Evolutionary conservation across 2,888 invertebrate genomes (phyloP).

Genomic region (Dryococelus australis): DNA sequence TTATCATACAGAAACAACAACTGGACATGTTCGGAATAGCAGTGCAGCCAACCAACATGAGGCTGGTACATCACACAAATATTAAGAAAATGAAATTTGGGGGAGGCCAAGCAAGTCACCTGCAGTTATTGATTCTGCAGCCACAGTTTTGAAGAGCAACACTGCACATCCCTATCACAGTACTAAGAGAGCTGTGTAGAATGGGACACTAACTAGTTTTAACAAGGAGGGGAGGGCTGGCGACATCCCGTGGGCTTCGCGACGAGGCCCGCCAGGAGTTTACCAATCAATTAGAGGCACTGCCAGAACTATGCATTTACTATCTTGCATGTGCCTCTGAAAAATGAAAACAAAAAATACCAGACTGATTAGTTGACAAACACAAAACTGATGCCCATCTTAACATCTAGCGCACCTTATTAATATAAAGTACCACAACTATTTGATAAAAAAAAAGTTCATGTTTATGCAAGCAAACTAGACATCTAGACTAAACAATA

Average conservation of each 20-base stretch:
- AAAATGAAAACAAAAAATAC: slow-evolving; percentile 40
- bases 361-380: slow-evolving; percentile 46
- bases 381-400: slow-evolving; percentile 43
- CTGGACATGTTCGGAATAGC: background rate
- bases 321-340: slow-evolving; percentile 46
- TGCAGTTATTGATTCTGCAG: slow-evolving; percentile 1
- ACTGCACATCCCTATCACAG: slow-evolving; percentile 9
- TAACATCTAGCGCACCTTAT: background rate
- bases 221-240: slow-evolving; percentile 35
- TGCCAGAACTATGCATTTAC: slow-evolving; percentile 40
- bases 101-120: slow-evolving; percentile 21
- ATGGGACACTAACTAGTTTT: slow-evolving; percentile 20
- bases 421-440: background rate
- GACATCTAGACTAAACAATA: too few species aligned
- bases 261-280: slow-evolving; percentile 42
- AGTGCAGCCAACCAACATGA: background rate
- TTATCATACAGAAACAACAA: background rate
- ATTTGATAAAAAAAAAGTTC: background rate
- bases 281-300: slow-evolving; percentile 45
- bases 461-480: too few species aligned
- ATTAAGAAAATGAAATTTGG: background rate
- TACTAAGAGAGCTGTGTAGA: slow-evolving; percentile 21
- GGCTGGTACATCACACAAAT: background rate
- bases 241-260: slow-evolving; percentile 42
- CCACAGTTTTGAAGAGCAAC: background rate